Percentiles rank a stretch among this genome's conserved stretches.
phyloP scores from a whole-genome alignment of 1,140 invertebrate genomes.

The Saccostrea glomerata region DNA sequence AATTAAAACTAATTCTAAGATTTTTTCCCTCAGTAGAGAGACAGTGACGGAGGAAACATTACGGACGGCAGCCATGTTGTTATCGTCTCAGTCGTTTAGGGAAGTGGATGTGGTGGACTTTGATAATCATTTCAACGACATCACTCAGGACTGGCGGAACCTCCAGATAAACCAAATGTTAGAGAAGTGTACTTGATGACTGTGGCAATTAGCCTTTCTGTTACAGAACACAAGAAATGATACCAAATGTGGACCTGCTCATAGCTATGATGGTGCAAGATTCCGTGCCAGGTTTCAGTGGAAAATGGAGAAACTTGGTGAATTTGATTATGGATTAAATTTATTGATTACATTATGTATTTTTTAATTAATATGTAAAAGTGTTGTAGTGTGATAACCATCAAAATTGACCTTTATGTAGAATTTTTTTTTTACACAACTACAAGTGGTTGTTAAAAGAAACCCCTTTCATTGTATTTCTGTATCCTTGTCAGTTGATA shows the following conservation, averaged over 20 bases:
- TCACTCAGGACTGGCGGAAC: slow-evolving; percentile 73
- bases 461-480: not conserved
- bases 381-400: not conserved
- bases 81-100: slow-evolving; percentile 67
- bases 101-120: slow-evolving; percentile 67
- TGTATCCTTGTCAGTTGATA: not conserved
- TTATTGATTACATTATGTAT: not conserved
- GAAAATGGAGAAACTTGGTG: not conserved
- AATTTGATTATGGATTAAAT: not conserved
- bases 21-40: slow-evolving; percentile 49
- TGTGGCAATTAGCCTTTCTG: not conserved
- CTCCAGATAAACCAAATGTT: slow-evolving; percentile 64
- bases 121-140: slow-evolving; percentile 75
- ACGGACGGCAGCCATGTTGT: slow-evolving; percentile 58
- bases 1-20: not conserved
- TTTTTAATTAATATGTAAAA: not conserved
- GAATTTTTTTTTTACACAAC: too few relatives aligned
- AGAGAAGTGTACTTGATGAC: slow-evolving; percentile 59
- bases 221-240: not conserved
- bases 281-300: not conserved
- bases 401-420: not conserved
- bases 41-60: slow-evolving; percentile 71
- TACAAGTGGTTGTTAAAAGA: not conserved
- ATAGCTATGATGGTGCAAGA: not conserved
- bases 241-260: not conserved